phyloP scores from a whole-genome alignment of 2,113 vertebrate genomes.

The Phyllostomus discolor region DNA sequence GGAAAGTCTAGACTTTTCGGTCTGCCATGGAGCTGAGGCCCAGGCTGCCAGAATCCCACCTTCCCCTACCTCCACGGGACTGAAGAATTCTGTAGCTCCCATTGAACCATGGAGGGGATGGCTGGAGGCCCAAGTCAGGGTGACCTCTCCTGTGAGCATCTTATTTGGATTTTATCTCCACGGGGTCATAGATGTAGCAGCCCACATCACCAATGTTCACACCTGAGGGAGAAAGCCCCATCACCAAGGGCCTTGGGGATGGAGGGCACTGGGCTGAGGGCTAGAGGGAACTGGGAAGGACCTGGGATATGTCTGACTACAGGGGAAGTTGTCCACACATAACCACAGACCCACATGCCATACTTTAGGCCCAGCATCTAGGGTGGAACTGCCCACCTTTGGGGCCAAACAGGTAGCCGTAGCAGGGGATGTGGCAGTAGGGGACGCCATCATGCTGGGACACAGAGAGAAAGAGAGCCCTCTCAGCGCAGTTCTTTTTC shows the following conservation, averaged over 20 bases:
- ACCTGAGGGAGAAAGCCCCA: constrained; percentile 59
- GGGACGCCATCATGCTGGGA: constrained; percentile 80
- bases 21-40: background rate
- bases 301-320: background rate
- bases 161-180: constrained; percentile 64
- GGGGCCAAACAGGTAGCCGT: constrained; percentile 83
- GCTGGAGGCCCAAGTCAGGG: background rate
- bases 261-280: background rate
- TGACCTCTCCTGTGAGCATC: background rate
- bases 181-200: constrained; percentile 80
- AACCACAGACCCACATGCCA: constrained; percentile 5
- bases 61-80: background rate
- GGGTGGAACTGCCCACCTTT: constrained; percentile 74
- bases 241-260: background rate
- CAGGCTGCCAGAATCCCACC: background rate
- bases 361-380: constrained; percentile 1
- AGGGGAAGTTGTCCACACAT: constrained; percentile 16
- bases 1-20: background rate
- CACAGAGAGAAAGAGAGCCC: constrained; percentile 30
- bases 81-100: constrained; percentile 27
- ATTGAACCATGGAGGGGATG: background rate
- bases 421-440: constrained; percentile 83
- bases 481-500: constrained; percentile 21
- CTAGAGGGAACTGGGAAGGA: background rate
- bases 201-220: constrained; percentile 84